Evolutionary conservation across 2,797 vertebrate genomes (phyloP).

Genomic region (Microchirus variegatus): DNA sequence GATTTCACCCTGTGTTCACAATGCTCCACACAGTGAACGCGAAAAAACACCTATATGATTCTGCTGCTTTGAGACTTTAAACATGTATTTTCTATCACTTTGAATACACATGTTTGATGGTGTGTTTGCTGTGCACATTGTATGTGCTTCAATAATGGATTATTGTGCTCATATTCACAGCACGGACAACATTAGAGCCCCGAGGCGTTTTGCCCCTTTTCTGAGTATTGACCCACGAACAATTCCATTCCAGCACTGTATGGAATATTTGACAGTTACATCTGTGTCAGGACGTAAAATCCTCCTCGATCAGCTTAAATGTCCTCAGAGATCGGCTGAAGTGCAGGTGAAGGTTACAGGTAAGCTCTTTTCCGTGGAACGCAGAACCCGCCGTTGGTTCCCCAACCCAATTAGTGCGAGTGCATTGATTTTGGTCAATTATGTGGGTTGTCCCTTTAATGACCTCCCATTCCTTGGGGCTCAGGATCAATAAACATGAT

Average conservation of each 20-base stretch:
- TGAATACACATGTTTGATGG: not conserved
- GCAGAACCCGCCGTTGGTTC: slow-evolving; percentile 23
- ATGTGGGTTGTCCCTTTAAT: slow-evolving; percentile 18
- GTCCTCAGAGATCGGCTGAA: not conserved
- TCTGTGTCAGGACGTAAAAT: not conserved
- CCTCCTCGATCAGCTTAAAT: not conserved
- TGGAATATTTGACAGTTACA: not conserved
- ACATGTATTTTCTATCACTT: not conserved
- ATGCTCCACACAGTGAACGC: not conserved
- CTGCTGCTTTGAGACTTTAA: not conserved
- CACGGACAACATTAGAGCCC: slow-evolving; percentile 10
- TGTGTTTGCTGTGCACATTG: not conserved
- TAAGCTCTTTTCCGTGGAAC: slow-evolving; percentile 14
- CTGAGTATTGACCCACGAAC: slow-evolving; percentile 24
- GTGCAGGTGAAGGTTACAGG: slow-evolving; percentile 36
- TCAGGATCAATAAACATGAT: slow-evolving; percentile 60
- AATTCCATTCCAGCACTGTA: slow-evolving; percentile 10
- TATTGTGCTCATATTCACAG: slow-evolving; percentile 13
- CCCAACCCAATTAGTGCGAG: slow-evolving; percentile 61
- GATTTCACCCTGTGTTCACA: not conserved
- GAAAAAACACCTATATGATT: not conserved
- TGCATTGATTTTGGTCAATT: slow-evolving; percentile 57
- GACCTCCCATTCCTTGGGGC: slow-evolving; percentile 40
- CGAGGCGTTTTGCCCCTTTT: slow-evolving; percentile 23
- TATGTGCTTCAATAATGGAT: not conserved